Evolutionary conservation across 1,140 invertebrate species (phyloP), one percentile per base, ranked within the genome.

Genomic region (Hycleus cichorii): DNA sequence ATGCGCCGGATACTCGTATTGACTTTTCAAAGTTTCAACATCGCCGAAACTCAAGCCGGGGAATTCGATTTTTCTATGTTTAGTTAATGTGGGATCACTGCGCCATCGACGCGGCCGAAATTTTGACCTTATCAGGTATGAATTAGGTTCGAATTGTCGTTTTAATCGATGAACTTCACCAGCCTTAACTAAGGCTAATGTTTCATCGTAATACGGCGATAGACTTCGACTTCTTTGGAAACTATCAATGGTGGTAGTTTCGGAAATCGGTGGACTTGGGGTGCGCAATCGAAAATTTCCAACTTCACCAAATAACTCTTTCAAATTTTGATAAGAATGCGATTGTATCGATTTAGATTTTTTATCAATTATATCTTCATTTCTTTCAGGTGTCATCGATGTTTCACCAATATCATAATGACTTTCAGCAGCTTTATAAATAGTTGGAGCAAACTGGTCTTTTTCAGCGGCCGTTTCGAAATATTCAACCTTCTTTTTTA

Each of bases 401-500:
- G 70, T 72, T 63, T 75, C 72, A 12, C 73, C 73, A 50, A 68
- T 65, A 24, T 68, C 57, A 64, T 79, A 76, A 27, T 77, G 77
- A 2, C 75, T 75, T 9, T 82, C 81, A 54, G 77, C 77, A 0
- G 79, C 75, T 57, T 78, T 80, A 64, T 82, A 80, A 49, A 81
- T 72, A 10, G 77, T 79, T 32, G 77, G 78, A 9, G 74, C 67
- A 38, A 67, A 64, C 4, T 72, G 65, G 43, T 76, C 72, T 10
- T 74, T 68, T 27, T 73, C 72, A 46, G 78, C 74, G 0, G 82
- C 82, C 10, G 81, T 84, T 72, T 90, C 89, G 67, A 89, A 91
- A 73, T 87, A 90, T 67, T 90, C 83, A 2, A 91, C 86, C 72
- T 89, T 90, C 54, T 82, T 80, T 45, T 80, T 79, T 1, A 89